Conservation (phyloP, 2,797 vertebrate species). For the Neosilurus mollespiculum region DNA sequence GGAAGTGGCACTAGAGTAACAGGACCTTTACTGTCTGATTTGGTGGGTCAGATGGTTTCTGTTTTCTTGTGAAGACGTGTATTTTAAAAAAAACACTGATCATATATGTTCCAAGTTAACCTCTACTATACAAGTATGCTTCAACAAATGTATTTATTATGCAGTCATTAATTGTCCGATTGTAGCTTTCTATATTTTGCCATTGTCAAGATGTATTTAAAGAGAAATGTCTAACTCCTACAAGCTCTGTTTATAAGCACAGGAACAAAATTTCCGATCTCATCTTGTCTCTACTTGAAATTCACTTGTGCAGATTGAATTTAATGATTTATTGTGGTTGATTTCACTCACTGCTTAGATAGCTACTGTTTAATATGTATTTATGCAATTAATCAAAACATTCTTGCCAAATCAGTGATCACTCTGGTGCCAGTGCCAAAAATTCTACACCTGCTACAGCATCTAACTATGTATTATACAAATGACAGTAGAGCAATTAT, state of each 20-base stretch:
- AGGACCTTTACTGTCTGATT: conserved; percentile 50
- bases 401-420: conserved; percentile 76
- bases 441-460: conserved; percentile 73
- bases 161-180: not conserved
- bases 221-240: not conserved
- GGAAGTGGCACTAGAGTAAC: conserved; percentile 45
- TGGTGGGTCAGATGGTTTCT: conserved; percentile 31
- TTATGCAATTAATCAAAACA: conserved; percentile 78
- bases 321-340: conserved; percentile 56
- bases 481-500: conserved; percentile 54
- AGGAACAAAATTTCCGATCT: conserved; percentile 32
- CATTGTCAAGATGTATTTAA: not conserved
- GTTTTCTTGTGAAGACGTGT: conserved; percentile 21
- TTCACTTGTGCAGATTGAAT: conserved; percentile 52
- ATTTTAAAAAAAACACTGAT: conserved; percentile 11
- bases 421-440: conserved; percentile 67
- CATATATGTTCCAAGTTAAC: not conserved
- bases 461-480: conserved; percentile 53
- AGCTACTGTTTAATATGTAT: conserved; percentile 79
- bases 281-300: conserved; percentile 40
- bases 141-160: conserved; percentile 2
- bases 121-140: not conserved
- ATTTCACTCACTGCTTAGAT: conserved; percentile 66
- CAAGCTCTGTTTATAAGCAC: conserved; percentile 2
- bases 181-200: not conserved